Conservation (phyloP, 2,888 invertebrate genomes). For the Eustalomyia histrio region DNA sequence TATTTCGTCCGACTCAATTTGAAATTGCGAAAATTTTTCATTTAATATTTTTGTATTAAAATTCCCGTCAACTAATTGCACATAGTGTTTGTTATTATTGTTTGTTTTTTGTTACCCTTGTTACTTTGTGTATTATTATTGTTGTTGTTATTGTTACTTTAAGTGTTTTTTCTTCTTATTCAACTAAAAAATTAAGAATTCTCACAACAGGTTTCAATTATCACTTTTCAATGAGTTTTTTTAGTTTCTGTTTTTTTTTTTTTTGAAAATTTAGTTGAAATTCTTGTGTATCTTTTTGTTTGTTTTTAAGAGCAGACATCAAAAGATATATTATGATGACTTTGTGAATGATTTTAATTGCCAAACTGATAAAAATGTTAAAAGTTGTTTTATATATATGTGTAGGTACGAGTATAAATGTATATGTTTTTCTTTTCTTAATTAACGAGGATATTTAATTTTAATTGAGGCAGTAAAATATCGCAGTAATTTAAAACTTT, state of each 20-base stretch:
- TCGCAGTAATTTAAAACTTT: background rate
- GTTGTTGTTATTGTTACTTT: constrained; percentile 37
- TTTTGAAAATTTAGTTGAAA: constrained; percentile 18
- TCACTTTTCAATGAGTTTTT: constrained; percentile 58
- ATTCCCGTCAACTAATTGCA: background rate
- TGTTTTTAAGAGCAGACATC: constrained; percentile 30
- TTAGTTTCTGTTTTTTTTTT: background rate
- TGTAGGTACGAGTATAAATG: no score
- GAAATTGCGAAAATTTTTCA: no score
- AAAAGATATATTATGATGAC: constrained; percentile 35
- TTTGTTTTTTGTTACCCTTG: constrained; percentile 1
- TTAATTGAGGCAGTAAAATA: constrained; percentile 27
- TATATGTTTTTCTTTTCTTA: constrained; percentile 2
- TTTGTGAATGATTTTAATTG: constrained; percentile 51
- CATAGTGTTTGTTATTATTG: background rate
- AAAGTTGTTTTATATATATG: constrained; percentile 12
- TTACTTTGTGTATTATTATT: constrained; percentile 22
- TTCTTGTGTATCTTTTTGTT: background rate
- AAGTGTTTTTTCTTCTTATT: constrained; percentile 38
- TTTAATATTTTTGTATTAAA: background rate
- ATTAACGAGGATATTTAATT: constrained; percentile 37
- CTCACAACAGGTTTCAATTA: constrained; percentile 59
- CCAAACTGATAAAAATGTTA: constrained; percentile 35
- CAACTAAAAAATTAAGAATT: constrained; percentile 34
- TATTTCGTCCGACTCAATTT: no score